A percentile compares a stretch with the other conserved stretches of the same genome.
These are phyloP conservation scores for Acridotheres tristis DNA, from an alignment of 2,797 vertebrate species.

Conservation along the genomic window DNA sequence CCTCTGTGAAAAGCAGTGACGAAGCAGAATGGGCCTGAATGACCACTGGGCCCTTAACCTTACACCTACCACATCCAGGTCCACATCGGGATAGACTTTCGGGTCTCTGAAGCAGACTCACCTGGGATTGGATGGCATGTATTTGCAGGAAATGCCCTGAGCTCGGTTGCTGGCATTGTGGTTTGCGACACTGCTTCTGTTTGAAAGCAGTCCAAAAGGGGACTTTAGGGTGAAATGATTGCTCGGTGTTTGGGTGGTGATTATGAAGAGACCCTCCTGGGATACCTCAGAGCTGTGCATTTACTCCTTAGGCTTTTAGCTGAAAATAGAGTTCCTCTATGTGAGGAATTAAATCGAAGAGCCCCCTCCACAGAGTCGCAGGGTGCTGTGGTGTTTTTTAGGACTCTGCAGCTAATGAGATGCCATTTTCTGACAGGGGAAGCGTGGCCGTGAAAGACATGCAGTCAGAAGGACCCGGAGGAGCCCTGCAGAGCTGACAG, in stretches of 20 bases:
- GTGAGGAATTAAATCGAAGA: accelerated
- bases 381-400: accelerated
- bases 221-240: background rate
- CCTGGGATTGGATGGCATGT: accelerated
- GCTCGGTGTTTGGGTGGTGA: accelerated
- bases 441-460: accelerated
- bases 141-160: background rate
- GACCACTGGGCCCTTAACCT: accelerated
- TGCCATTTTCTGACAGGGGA: background rate
- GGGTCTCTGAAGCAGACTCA: background rate
- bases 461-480: background rate
- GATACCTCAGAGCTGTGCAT: background rate
- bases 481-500: background rate
- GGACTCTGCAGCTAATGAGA: background rate
- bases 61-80: too few species aligned
- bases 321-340: accelerated
- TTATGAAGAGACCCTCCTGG: background rate
- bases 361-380: accelerated
- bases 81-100: accelerated
- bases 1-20: background rate
- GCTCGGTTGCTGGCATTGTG: accelerated
- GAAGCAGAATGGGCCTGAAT: background rate
- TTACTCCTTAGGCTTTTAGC: background rate
- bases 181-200: accelerated
- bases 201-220: background rate